Percentiles rank a stretch among this genome's conserved stretches.
Conservation (phyloP, 2,888 invertebrate genomes). For the Halictus ligatus region DNA sequence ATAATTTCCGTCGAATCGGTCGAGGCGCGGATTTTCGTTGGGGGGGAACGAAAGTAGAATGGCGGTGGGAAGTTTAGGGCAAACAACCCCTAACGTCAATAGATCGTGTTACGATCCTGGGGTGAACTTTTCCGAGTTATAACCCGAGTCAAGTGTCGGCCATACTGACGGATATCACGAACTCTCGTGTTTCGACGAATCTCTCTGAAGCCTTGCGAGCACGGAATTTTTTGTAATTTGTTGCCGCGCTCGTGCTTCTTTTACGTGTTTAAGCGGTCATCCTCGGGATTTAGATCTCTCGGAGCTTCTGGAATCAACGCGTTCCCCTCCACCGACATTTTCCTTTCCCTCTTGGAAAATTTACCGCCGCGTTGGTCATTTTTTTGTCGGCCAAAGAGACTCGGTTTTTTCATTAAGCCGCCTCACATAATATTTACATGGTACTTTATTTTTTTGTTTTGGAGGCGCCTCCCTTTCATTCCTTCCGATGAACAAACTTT, state of each 20-base stretch:
- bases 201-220: not conserved
- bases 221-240: slow-evolving; percentile 7
- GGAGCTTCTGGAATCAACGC: not conserved
- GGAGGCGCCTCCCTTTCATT: too few relatives aligned
- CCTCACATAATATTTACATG: too few relatives aligned
- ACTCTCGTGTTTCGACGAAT: slow-evolving; percentile 21
- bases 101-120: slow-evolving; percentile 26
- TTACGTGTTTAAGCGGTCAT: slow-evolving; percentile 14
- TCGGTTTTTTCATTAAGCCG: not conserved
- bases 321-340: not conserved
- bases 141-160: slow-evolving; percentile 15
- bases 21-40: not conserved
- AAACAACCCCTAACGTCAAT: not conserved
- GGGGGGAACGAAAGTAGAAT: not conserved
- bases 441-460: too few relatives aligned
- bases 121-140: slow-evolving; percentile 9
- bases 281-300: not conserved
- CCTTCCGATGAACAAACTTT: too few relatives aligned
- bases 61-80: not conserved
- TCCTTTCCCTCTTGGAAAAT: too few relatives aligned
- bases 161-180: slow-evolving; percentile 6
- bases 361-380: not conserved
- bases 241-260: not conserved
- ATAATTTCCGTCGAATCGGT: not conserved
- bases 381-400: not conserved